These are phyloP conservation scores for Anabacerthia variegaticeps DNA, from an alignment of 2,797 vertebrate genomes.

Conservation along the genomic window DNA sequence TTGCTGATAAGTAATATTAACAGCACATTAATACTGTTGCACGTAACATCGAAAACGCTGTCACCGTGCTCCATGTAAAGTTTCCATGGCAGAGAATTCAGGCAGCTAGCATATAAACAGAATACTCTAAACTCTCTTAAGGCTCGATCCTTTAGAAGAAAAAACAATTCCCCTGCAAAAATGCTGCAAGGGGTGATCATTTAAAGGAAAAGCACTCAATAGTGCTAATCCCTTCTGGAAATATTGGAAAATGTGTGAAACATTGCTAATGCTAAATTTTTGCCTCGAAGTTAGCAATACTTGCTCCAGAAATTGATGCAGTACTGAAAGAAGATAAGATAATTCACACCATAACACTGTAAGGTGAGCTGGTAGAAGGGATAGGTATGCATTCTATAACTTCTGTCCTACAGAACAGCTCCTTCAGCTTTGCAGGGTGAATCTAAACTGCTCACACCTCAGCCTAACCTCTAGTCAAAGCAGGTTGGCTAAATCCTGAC, in stretches of 20 bases:
- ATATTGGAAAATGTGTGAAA: neutral
- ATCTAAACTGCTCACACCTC: neutral
- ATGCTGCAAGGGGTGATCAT: neutral
- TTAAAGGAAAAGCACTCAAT: neutral
- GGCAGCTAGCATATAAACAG: neutral
- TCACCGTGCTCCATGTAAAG: neutral
- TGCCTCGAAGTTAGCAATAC: neutral
- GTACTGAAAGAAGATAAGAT: neutral
- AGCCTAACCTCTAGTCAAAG: neutral
- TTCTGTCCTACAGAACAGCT: neutral
- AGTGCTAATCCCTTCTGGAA: neutral
- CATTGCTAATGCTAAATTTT: neutral
- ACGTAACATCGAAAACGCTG: neutral
- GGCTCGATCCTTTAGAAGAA: neutral
- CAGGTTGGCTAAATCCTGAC: neutral
- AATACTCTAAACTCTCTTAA: neutral
- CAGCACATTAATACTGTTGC: neutral
- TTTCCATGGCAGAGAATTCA: neutral
- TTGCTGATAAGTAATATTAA: neutral
- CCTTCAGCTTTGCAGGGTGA: neutral
- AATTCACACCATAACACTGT: neutral
- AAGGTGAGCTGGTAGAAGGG: neutral
- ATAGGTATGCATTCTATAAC: neutral
- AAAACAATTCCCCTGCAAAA: neutral
- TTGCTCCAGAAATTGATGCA: neutral